Percentiles rank a stretch among this genome's conserved stretches.
These are phyloP conservation scores for Diorhabda carinulata DNA, from an alignment of 1,140 invertebrate species.

Conservation along the genomic window DNA sequence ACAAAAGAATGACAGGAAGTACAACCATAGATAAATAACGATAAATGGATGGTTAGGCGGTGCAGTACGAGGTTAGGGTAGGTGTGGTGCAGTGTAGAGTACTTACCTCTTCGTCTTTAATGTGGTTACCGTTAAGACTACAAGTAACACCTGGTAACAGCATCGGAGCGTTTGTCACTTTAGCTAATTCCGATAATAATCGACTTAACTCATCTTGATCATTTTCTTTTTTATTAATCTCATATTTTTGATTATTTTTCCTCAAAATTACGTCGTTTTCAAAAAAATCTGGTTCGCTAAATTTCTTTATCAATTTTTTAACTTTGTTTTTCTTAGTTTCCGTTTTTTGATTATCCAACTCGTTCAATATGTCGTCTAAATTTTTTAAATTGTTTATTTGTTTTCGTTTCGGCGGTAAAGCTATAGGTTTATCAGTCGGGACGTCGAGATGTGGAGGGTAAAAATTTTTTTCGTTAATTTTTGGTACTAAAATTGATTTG, in stretches of 20 bases:
- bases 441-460: slow-evolving; percentile 28
- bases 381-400: neutral
- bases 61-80: too few relatives aligned
- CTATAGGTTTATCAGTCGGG: slow-evolving; percentile 28
- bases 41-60: too few relatives aligned
- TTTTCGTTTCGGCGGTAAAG: slow-evolving; percentile 18
- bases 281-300: slow-evolving; percentile 24
- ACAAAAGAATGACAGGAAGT: neutral
- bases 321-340: slow-evolving; percentile 31
- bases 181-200: slow-evolving; percentile 41
- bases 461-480: slow-evolving; percentile 17
- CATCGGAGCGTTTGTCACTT: slow-evolving; percentile 44
- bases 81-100: neutral
- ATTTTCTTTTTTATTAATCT: slow-evolving; percentile 5
- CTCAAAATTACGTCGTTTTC: slow-evolving; percentile 26
- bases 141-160: slow-evolving; percentile 39
- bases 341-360: slow-evolving; percentile 31
- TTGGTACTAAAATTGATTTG: slow-evolving; percentile 14
- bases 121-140: slow-evolving; percentile 34
- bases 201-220: slow-evolving; percentile 39
- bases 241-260: slow-evolving; percentile 12
- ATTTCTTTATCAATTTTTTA: slow-evolving; percentile 40
- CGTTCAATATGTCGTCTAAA: slow-evolving; percentile 38
- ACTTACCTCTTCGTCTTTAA: slow-evolving; percentile 38
- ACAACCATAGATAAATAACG: slow-evolving; percentile 1